Percentiles rank a stretch among this genome's conserved stretches.
These are phyloP conservation scores for Gymnobelideus leadbeateri DNA, from an alignment of 2,113 vertebrate species.

Conservation along the genomic window DNA sequence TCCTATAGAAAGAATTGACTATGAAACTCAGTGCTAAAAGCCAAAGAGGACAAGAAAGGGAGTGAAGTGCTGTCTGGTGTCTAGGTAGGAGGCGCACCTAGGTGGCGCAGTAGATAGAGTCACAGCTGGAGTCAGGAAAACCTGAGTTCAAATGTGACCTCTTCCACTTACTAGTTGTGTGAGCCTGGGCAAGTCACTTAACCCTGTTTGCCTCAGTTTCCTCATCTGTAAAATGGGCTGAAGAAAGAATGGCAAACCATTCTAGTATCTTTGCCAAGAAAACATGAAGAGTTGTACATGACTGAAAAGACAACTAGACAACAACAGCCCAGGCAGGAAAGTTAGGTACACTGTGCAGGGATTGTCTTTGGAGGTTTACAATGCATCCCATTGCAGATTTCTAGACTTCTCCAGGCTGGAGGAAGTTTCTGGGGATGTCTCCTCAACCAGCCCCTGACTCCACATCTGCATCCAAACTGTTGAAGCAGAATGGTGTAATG, in stretches of 20 bases:
- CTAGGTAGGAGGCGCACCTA: background rate
- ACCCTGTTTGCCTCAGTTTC: background rate
- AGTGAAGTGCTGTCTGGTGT: background rate
- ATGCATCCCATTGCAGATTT: background rate
- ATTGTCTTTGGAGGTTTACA: background rate
- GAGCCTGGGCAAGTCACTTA: too few relatives aligned
- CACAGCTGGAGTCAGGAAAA: background rate
- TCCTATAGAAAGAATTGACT: conserved; percentile 76
- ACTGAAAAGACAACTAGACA: too few relatives aligned
- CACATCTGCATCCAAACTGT: background rate
- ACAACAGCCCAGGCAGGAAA: background rate
- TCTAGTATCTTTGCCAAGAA: too few relatives aligned
- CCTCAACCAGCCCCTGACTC: background rate
- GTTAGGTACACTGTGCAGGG: background rate
- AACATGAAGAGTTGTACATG: too few relatives aligned
- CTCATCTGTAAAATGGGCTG: background rate
- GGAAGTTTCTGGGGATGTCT: background rate
- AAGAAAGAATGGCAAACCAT: background rate
- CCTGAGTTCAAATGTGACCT: background rate
- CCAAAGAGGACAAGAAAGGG: background rate
- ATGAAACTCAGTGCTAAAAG: background rate
- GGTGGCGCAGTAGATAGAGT: background rate
- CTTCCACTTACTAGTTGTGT: too few relatives aligned
- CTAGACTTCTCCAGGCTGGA: background rate
- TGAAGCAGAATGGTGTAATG: background rate